Evolutionary conservation across 2,797 vertebrate genomes (phyloP), one percentile per base, ranked within the genome.

Genomic region (Microchirus variegatus): DNA sequence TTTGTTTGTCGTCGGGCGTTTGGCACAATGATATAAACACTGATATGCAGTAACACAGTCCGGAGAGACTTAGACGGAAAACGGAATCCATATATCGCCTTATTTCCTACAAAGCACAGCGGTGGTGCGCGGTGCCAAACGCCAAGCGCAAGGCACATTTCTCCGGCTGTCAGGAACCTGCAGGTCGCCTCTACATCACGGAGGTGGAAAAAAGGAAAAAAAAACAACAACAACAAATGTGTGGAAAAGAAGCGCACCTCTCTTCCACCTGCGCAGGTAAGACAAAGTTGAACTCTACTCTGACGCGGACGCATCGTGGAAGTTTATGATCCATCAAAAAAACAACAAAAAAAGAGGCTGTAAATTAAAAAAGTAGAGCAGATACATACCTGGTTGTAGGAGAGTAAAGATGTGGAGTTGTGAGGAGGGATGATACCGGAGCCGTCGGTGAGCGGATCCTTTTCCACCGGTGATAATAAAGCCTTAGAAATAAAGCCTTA

Each of bases 401-500:
- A 42, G 12, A 12, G 15, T 42, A 15, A 42, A 14, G 41, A 42
- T 42, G 43, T 91, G 87, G 88, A 93, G 91, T 84, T 84, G 91
- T 86, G 93, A 86, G 90, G 90, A 91, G 91, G 90, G 90, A 75
- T 70, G 87, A 84, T 93, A 92, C 70, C 74, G 81, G 82, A 85
- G 85, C 70, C 86, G 82, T 80, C 84, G 88, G 86, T 83, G 86
- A 86, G 90, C 92, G 92, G 93, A 93, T 94, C 87, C 86, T 80
- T 69, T 83, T 89, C 87, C 87, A 86, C 85, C 87, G 89, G 89
- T 90, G 94, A 93, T 83, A 84, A 91, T 93, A 94, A 89, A 95
- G 94, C 95, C 95, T 95, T 94, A 94, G 93, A 94, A 89, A 90
- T 93, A 94, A 90, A 95, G 93, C 95, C 94, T 95, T 92, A 93